A percentile compares a stretch with the other conserved stretches of the same genome.
These are phyloP conservation scores for Lasioglossum zephyrum DNA, from an alignment of 2,888 invertebrate species.

Conservation along the genomic window DNA sequence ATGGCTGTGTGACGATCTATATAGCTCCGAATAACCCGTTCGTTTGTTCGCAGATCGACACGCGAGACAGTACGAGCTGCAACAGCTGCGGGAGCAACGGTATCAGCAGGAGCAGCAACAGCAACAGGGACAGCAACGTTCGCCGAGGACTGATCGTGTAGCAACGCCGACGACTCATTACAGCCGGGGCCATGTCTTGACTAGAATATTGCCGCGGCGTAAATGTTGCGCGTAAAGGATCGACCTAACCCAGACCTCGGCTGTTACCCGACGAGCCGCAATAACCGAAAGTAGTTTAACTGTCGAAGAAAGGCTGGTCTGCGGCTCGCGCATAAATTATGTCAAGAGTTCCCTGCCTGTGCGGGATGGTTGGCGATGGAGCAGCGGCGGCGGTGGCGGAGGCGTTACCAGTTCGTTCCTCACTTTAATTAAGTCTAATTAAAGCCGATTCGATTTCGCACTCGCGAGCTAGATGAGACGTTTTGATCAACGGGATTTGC, in stretches of 20 bases:
- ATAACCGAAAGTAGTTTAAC: constrained; percentile 63
- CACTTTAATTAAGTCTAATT: constrained; percentile 56
- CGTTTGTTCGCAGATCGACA: constrained; percentile 71
- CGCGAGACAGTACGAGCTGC: constrained; percentile 65
- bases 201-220: constrained; percentile 74
- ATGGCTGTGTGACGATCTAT: neutral
- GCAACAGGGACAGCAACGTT: constrained; percentile 48
- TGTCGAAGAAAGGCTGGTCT: constrained; percentile 40
- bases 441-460: constrained; percentile 38
- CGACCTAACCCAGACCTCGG: constrained; percentile 12
- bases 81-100: constrained; percentile 57
- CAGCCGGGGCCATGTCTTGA: constrained; percentile 74
- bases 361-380: neutral
- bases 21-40: constrained; percentile 17
- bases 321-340: constrained; percentile 51
- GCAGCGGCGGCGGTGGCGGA: constrained; percentile 5
- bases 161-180: constrained; percentile 68
- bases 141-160: constrained; percentile 64
- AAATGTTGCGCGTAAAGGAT: constrained; percentile 73
- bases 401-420: constrained; percentile 37
- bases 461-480: neutral
- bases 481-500: constrained; percentile 7
- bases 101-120: constrained; percentile 60
- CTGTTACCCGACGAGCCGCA: constrained; percentile 40
- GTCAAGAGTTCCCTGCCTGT: constrained; percentile 32